Conservation (phyloP, 2,113 vertebrate genomes). For the Gadus chalcogrammus region DNA sequence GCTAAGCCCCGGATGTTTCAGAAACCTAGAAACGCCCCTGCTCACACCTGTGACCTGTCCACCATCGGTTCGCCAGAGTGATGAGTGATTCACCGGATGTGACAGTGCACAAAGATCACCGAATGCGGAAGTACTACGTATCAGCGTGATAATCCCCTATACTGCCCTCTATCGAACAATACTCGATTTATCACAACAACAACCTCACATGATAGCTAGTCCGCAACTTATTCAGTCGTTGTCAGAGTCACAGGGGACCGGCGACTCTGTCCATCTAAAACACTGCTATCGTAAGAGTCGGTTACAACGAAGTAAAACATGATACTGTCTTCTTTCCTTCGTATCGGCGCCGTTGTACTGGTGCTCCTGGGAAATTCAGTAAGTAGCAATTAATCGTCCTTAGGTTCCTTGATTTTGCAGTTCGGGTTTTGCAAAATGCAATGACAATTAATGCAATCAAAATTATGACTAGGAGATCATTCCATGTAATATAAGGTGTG, state of each 20-base stretch:
- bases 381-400: conserved; percentile 24
- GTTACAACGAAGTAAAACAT: neutral
- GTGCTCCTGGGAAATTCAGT: conserved; percentile 45
- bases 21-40: no score
- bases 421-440: neutral
- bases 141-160: no score
- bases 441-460: neutral
- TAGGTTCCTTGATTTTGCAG: neutral
- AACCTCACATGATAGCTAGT: conserved; percentile 55
- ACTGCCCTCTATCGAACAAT: conserved; percentile 17
- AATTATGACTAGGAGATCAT: no score
- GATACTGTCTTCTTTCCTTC: conserved; percentile 35
- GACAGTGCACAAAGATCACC: no score
- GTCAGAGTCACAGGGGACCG: neutral
- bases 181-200: neutral
- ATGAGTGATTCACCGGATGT: no score
- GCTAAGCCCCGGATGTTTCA: no score
- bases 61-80: no score
- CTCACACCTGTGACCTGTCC: no score
- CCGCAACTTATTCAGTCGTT: conserved; percentile 31
- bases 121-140: neutral
- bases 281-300: neutral
- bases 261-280: neutral
- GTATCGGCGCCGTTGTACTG: conserved; percentile 18
- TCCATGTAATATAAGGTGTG: no score